These are phyloP conservation scores for Pseudochirops corinnae DNA, from an alignment of 2,797 vertebrate genomes.

Conservation along the genomic window DNA sequence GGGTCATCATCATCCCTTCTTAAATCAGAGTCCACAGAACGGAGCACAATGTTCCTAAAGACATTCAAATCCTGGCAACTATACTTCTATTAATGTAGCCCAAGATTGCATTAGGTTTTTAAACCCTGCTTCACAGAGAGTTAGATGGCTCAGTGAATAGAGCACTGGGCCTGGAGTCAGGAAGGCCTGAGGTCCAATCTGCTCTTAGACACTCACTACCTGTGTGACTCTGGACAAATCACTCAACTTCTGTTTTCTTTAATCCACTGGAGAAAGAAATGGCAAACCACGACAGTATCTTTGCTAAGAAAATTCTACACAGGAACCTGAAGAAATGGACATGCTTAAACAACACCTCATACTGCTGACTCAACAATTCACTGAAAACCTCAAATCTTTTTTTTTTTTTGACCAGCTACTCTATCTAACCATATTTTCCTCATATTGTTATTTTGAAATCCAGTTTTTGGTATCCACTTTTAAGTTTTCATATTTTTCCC, in stretches of 20 bases:
- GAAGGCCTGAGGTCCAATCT: background rate
- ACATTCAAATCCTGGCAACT: background rate
- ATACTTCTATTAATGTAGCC: background rate
- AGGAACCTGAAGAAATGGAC: background rate
- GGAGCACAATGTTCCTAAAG: background rate
- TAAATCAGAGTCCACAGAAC: background rate
- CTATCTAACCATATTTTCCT: too few species aligned
- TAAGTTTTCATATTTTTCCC: background rate
- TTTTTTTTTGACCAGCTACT: too few species aligned
- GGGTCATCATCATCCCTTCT: background rate
- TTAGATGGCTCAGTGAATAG: background rate
- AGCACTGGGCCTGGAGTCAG: background rate
- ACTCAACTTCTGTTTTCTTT: background rate
- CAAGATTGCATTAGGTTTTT: background rate
- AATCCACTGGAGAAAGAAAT: background rate
- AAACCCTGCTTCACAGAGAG: too few species aligned
- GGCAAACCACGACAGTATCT: background rate
- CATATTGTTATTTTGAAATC: background rate
- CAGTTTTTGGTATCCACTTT: background rate
- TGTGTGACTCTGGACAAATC: background rate
- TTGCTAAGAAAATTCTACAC: background rate
- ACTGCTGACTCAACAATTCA: background rate
- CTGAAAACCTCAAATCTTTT: background rate
- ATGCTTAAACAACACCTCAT: background rate
- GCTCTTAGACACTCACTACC: background rate